A percentile compares a stretch with the other conserved stretches of the same genome.
These are phyloP conservation scores for Brachynemurus nebulosus DNA, from an alignment of 2,888 invertebrate genomes.

Conservation along the genomic window DNA sequence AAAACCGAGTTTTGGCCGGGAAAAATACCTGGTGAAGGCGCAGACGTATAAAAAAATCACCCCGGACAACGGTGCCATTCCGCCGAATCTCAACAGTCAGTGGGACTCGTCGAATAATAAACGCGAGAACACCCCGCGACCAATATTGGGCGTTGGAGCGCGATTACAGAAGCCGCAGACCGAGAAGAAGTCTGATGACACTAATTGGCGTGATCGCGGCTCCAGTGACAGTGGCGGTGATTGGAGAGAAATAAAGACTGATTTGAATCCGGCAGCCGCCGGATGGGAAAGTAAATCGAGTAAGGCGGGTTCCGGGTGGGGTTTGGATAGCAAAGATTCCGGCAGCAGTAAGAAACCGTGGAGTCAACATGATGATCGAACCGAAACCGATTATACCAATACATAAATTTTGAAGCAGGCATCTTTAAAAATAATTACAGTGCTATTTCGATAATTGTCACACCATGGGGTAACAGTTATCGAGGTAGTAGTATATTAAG, in stretches of 20 bases:
- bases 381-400: constrained; percentile 27
- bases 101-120: constrained; percentile 2
- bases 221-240: constrained; percentile 2
- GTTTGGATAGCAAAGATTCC: constrained; percentile 11
- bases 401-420: not conserved
- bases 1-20: constrained; percentile 9
- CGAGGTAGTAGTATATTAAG: no score
- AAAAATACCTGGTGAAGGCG: constrained; percentile 8
- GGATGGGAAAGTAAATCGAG: constrained; percentile 19
- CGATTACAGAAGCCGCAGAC: constrained; percentile 22
- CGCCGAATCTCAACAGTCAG: not conserved
- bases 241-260: constrained; percentile 8
- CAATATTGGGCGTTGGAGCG: constrained; percentile 28
- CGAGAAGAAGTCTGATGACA: constrained; percentile 14
- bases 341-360: constrained; percentile 23
- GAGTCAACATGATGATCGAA: constrained; percentile 31
- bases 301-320: constrained; percentile 17
- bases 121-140: constrained; percentile 23
- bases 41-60: constrained; percentile 10
- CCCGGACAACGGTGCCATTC: constrained; percentile 3
- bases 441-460: not conserved
- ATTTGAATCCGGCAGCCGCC: constrained; percentile 17
- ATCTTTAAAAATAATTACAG: not conserved
- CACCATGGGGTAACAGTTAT: no score
- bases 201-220: constrained; percentile 18